A percentile compares a stretch with the other conserved stretches of the same genome.
These are phyloP conservation scores for Struthio camelus DNA, from an alignment of 2,113 vertebrate genomes.

Conservation along the genomic window DNA sequence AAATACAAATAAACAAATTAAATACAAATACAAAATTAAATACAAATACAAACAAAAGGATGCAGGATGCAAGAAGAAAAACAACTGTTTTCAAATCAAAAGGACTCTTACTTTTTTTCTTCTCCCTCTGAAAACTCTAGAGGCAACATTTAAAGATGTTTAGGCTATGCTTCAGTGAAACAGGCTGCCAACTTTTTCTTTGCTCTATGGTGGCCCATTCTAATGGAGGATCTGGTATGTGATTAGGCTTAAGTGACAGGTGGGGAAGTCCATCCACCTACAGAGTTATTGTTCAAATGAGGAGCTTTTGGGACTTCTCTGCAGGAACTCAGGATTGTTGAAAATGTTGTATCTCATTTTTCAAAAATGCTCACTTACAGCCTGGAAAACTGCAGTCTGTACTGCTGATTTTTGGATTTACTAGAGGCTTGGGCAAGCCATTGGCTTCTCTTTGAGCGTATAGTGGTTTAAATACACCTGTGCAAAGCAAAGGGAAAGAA, in stretches of 20 bases:
- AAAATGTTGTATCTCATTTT: slow-evolving; percentile 32
- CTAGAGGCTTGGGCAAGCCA: not conserved
- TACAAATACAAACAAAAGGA: slow-evolving; percentile 43
- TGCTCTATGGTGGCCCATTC: slow-evolving; percentile 12
- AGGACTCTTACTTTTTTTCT: not conserved
- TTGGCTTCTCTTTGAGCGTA: slow-evolving; percentile 18
- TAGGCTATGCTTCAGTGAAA: slow-evolving; percentile 30
- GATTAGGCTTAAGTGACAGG: slow-evolving; percentile 42
- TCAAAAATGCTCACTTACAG: slow-evolving; percentile 1
- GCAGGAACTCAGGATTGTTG: slow-evolving; percentile 10
- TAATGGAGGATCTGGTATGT: slow-evolving; percentile 24
- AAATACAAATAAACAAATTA: too few species aligned
- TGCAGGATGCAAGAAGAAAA: slow-evolving; percentile 16
- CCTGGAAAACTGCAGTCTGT: not conserved
- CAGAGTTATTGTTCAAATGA: slow-evolving; percentile 10
- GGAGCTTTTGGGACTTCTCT: slow-evolving; percentile 49
- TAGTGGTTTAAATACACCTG: not conserved
- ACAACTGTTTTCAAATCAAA: slow-evolving; percentile 25
- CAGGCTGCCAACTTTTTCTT: slow-evolving; percentile 27
- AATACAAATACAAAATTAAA: too few species aligned
- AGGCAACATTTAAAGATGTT: slow-evolving; percentile 22
- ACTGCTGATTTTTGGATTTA: slow-evolving; percentile 22
- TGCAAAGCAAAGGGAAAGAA: not conserved
- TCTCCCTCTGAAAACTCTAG: slow-evolving; percentile 30
- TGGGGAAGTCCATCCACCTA: slow-evolving; percentile 12